Percentiles rank a stretch among this genome's conserved stretches.
Conservation (phyloP, 2,797 vertebrate genomes). For the Mustela erminea region DNA sequence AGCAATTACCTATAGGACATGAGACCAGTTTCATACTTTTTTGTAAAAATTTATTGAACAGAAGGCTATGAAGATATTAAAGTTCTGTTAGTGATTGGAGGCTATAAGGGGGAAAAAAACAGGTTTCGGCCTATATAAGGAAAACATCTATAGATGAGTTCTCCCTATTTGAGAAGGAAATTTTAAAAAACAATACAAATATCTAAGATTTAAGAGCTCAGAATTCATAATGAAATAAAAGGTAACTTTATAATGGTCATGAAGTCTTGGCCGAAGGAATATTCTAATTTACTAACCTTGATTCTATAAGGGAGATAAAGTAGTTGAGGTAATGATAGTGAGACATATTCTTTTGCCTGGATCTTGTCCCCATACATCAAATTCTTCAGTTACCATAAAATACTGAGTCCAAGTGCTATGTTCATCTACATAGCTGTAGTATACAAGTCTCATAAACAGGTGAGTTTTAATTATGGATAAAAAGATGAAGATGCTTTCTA, state of each 20-base stretch:
- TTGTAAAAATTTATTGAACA: background rate
- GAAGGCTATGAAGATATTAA: background rate
- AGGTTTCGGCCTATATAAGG: background rate
- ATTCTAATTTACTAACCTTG: background rate
- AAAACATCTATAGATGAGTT: slow-evolving; percentile 38
- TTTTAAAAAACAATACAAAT: background rate
- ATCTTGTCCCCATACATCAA: background rate
- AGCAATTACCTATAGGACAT: background rate
- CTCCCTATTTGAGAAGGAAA: background rate
- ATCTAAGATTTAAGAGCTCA: background rate
- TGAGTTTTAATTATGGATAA: slow-evolving; percentile 30
- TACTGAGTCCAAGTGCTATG: background rate
- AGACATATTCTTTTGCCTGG: background rate
- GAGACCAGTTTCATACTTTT: background rate
- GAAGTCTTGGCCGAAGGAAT: background rate
- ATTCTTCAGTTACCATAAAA: background rate
- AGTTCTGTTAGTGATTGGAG: background rate
- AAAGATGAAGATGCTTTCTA: background rate
- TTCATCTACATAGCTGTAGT: background rate
- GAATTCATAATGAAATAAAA: slow-evolving; percentile 50
- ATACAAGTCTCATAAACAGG: background rate
- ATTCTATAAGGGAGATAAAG: background rate
- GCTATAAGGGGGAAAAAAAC: background rate
- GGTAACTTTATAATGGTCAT: background rate
- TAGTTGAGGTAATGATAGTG: background rate